Evolutionary conservation across 1,140 invertebrate species (phyloP).

Genomic region (Drosophila nebulosa): DNA sequence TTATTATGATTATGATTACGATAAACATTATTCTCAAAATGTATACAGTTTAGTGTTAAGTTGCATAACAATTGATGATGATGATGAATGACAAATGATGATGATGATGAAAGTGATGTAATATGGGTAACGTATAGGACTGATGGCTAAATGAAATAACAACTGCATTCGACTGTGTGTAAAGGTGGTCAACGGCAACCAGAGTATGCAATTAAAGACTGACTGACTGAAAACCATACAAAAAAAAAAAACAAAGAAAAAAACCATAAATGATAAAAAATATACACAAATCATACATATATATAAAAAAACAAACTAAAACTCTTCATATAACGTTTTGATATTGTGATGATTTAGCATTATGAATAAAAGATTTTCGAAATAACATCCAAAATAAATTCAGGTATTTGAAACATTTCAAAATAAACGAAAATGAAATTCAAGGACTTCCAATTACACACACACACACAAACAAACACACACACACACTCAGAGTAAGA

Average conservation of each 20-base stretch:
- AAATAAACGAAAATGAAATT: slow-evolving; percentile 46
- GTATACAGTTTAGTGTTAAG: slow-evolving; percentile 5
- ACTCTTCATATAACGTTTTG: slow-evolving; percentile 5
- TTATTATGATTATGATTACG: slow-evolving; percentile 27
- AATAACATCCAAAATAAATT: slow-evolving; percentile 72
- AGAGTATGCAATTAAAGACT: slow-evolving; percentile 52
- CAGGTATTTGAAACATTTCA: slow-evolving; percentile 72
- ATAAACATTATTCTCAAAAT: background rate
- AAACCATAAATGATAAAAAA: slow-evolving; percentile 9
- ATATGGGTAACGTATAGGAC: slow-evolving; percentile 15
- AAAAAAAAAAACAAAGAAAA: too few species aligned
- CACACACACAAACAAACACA: background rate
- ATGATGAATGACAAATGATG: background rate
- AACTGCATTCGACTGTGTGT: slow-evolving; percentile 1
- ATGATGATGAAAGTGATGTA: background rate
- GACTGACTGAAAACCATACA: slow-evolving; percentile 56
- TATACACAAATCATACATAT: background rate
- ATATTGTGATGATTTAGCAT: slow-evolving; percentile 36
- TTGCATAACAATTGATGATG: slow-evolving; percentile 10
- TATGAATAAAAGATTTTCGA: slow-evolving; percentile 13
- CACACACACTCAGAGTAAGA: slow-evolving; percentile 17
- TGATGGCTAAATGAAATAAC: background rate
- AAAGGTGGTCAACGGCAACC: slow-evolving; percentile 23
- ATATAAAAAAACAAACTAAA: background rate
- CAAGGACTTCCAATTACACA: slow-evolving; percentile 65